Evolutionary conservation across 2,888 invertebrate species (phyloP).

Genomic region (Ferrisia virgata): DNA sequence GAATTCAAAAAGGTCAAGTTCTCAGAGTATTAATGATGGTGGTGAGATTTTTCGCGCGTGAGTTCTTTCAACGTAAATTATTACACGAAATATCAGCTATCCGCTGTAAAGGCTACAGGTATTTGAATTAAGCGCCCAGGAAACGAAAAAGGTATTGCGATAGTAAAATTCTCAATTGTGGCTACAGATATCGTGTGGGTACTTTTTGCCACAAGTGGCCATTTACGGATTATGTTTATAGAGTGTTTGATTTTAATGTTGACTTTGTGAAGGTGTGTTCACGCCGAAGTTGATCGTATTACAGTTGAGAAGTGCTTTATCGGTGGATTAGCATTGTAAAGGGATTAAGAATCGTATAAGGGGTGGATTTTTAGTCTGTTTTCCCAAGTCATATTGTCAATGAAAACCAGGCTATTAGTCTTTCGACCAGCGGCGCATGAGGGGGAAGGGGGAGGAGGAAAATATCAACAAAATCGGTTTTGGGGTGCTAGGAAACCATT

Average conservation of each 20-base stretch:
- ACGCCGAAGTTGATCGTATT: not conserved
- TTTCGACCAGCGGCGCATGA: too few species aligned
- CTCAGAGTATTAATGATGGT: not conserved
- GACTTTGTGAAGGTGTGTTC: not conserved
- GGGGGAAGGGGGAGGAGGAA: too few species aligned
- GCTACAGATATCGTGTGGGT: too few species aligned
- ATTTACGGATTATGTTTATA: not conserved
- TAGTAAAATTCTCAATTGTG: not conserved
- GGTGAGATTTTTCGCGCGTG: not conserved
- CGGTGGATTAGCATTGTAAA: not conserved
- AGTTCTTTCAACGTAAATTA: not conserved
- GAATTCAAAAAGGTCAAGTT: not conserved
- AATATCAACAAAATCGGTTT: too few species aligned
- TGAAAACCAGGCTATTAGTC: too few species aligned
- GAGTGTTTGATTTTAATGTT: not conserved
- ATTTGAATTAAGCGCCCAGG: not conserved
- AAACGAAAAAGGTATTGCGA: not conserved
- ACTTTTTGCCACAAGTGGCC: not conserved
- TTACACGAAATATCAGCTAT: too few species aligned
- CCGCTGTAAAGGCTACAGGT: not conserved
- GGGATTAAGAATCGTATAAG: too few species aligned
- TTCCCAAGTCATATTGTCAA: too few species aligned
- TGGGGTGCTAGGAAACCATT: too few species aligned
- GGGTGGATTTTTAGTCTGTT: too few species aligned
- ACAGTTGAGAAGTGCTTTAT: not conserved